Percentiles rank a stretch among this genome's conserved stretches.
These are phyloP conservation scores for Diphyllodes magnificus DNA, from an alignment of 2,113 vertebrate genomes.

Conservation along the genomic window DNA sequence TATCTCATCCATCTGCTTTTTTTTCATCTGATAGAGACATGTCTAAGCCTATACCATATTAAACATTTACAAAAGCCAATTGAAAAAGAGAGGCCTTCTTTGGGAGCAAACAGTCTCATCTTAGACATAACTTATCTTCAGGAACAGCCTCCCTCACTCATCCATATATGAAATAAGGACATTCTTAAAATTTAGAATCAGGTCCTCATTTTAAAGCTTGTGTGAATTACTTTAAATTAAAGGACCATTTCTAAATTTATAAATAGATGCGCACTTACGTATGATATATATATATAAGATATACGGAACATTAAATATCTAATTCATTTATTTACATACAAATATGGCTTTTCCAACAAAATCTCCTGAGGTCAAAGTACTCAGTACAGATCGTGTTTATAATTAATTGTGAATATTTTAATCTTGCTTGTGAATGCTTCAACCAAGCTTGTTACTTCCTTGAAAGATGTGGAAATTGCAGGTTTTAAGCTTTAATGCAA, in stretches of 20 bases:
- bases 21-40: background rate
- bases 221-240: background rate
- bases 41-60: background rate
- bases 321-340: background rate
- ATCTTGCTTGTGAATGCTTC: background rate
- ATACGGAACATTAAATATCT: background rate
- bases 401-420: background rate
- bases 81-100: background rate
- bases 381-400: background rate
- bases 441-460: background rate
- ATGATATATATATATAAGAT: background rate
- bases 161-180: background rate
- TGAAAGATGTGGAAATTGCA: background rate
- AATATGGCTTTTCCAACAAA: background rate
- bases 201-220: background rate
- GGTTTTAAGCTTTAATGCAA: background rate
- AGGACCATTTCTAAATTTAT: background rate
- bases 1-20: background rate
- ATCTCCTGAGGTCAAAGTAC: background rate
- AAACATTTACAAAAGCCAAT: background rate
- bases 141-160: background rate
- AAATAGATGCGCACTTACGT: background rate
- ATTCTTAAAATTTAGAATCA: background rate
- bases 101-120: background rate
- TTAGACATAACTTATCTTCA: background rate